phyloP scores from a whole-genome alignment of 1,140 invertebrate species.

The Pogonomyrmex californicus region DNA sequence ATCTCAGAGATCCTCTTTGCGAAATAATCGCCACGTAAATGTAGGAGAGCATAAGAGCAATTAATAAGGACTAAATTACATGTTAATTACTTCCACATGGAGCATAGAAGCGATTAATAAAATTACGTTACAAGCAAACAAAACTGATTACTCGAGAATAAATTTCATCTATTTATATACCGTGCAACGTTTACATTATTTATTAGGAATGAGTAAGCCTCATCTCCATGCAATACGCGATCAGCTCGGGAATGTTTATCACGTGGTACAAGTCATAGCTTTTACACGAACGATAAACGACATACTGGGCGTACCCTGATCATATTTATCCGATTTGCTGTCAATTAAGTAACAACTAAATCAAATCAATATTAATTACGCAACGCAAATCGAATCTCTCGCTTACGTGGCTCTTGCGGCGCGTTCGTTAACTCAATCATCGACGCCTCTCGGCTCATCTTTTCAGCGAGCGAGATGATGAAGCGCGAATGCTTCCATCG shows the following conservation, averaged over 20 bases:
- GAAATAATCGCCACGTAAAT: not conserved
- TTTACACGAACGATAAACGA: not conserved
- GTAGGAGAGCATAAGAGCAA: not conserved
- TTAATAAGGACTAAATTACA: not conserved
- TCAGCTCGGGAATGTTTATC: constrained; percentile 15
- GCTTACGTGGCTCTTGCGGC: not conserved
- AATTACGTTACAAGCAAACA: not conserved
- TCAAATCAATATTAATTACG: constrained; percentile 39
- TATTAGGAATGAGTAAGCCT: not conserved
- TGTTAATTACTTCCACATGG: not conserved
- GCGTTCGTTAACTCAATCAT: not conserved
- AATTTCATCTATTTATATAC: not conserved
- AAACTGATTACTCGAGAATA: not conserved
- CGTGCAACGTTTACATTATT: not conserved
- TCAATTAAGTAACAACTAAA: constrained; percentile 21
- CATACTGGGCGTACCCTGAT: not conserved
- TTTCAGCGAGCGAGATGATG: not conserved
- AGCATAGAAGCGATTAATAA: not conserved
- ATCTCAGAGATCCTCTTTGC: not conserved
- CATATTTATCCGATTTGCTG: constrained; percentile 14
- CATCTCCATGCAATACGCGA: not conserved
- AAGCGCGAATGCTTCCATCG: not conserved
- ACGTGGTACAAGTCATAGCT: not conserved
- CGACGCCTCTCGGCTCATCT: not conserved
- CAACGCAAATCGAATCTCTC: not conserved